A percentile compares a stretch with the other conserved stretches of the same genome.
Conservation (phyloP, 1,140 invertebrate species). For the Battus philenor region DNA sequence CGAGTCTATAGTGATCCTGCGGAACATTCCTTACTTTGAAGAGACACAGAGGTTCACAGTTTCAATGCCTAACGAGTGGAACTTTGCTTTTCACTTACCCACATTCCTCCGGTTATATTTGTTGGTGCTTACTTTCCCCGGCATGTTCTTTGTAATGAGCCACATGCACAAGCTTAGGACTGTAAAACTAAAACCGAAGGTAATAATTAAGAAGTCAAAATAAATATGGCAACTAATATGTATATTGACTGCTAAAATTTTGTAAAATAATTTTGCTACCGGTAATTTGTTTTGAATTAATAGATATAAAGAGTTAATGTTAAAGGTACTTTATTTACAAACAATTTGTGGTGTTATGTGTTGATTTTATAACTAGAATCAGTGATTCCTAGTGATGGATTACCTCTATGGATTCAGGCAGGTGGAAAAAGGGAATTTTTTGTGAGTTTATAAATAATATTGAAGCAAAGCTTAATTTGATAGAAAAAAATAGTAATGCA, state of each 20-base stretch:
- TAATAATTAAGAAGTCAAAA: conserved; percentile 63
- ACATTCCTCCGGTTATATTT: conserved; percentile 87
- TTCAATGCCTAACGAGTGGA: conserved; percentile 88
- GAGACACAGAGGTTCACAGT: conserved; percentile 88
- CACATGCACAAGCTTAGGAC: conserved; percentile 83
- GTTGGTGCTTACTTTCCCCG: conserved; percentile 84
- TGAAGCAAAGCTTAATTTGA: too few relatives aligned
- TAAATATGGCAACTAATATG: too few relatives aligned
- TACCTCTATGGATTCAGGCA: too few relatives aligned
- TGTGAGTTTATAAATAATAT: too few relatives aligned
- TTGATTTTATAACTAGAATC: too few relatives aligned
- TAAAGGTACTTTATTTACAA: conserved; percentile 6
- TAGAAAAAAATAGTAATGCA: too few relatives aligned
- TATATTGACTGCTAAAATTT: too few relatives aligned
- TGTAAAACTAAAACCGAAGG: conserved; percentile 52
- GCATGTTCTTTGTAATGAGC: conserved; percentile 84
- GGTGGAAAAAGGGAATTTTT: too few relatives aligned
- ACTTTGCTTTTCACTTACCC: conserved; percentile 92
- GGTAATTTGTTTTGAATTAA: too few relatives aligned
- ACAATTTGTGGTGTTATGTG: neutral
- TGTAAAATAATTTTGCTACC: too few relatives aligned
- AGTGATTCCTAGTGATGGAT: too few relatives aligned
- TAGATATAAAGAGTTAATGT: too few relatives aligned
- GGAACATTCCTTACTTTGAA: conserved; percentile 93
- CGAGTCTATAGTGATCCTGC: conserved; percentile 88